These are phyloP conservation scores for Gadus chalcogrammus DNA, from an alignment of 2,113 vertebrate genomes.

Conservation along the genomic window DNA sequence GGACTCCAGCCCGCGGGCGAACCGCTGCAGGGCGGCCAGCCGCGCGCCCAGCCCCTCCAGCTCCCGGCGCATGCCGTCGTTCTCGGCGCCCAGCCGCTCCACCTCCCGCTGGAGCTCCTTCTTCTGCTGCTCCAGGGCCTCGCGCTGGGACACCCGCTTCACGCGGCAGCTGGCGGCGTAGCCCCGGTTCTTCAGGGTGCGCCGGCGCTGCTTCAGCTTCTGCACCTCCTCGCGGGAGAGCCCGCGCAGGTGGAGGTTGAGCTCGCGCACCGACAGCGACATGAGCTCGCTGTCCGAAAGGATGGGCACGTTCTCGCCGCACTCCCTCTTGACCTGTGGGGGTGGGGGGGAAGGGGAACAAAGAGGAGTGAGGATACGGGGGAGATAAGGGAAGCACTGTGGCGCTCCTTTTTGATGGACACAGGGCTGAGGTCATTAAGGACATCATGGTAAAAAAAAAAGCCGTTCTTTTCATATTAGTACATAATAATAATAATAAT, in stretches of 20 bases:
- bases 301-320: slow-evolving; percentile 94
- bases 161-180: slow-evolving; percentile 96
- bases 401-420: background rate
- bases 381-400: background rate
- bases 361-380: background rate
- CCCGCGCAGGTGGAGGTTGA: slow-evolving; percentile 96
- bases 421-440: background rate
- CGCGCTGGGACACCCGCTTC: slow-evolving; percentile 95
- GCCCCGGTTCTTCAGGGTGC: slow-evolving; percentile 94
- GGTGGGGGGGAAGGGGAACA: background rate
- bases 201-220: slow-evolving; percentile 94
- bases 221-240: slow-evolving; percentile 95
- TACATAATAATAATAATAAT: no score
- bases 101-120: slow-evolving; percentile 95
- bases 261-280: slow-evolving; percentile 93
- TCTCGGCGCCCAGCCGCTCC: slow-evolving; percentile 93
- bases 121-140: slow-evolving; percentile 98
- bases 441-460: no score
- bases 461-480: no score
- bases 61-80: slow-evolving; percentile 96
- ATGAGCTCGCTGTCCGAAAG: slow-evolving; percentile 96
- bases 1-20: slow-evolving; percentile 86
- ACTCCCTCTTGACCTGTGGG: slow-evolving; percentile 94
- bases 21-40: slow-evolving; percentile 94
- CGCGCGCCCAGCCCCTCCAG: slow-evolving; percentile 94